Evolutionary conservation across 1,140 invertebrate species (phyloP).

Genomic region (Frieseomelitta varia): DNA sequence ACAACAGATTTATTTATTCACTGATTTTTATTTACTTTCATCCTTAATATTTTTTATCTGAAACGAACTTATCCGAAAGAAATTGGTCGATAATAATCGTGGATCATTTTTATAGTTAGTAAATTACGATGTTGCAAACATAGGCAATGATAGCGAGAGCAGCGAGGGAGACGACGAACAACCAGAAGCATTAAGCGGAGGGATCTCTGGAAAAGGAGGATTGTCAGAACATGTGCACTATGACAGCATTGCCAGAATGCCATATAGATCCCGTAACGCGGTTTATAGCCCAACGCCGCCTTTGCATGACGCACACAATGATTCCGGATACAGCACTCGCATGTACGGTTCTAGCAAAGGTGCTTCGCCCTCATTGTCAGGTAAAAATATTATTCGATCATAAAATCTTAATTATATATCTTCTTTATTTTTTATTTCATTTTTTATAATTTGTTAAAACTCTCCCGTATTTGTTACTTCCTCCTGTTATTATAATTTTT

Average conservation of each 20-base stretch:
- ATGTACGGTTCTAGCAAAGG: constrained; percentile 90
- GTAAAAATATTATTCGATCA: constrained; percentile 69
- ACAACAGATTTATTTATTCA: not conserved
- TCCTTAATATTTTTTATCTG: not conserved
- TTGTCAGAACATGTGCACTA: constrained; percentile 68
- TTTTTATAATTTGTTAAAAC: too few species aligned
- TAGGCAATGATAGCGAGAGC: constrained; percentile 74
- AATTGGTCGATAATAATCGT: not conserved
- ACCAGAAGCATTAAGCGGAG: constrained; percentile 59
- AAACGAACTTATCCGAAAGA: not conserved
- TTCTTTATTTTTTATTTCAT: not conserved
- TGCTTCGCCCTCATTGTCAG: constrained; percentile 88
- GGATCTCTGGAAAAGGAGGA: constrained; percentile 61
- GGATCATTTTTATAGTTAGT: not conserved
- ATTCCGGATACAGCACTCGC: constrained; percentile 90
- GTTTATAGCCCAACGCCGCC: constrained; percentile 79
- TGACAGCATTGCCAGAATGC: constrained; percentile 75
- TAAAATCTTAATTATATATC: not conserved
- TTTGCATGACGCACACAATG: constrained; percentile 86
- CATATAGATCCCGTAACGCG: constrained; percentile 78
- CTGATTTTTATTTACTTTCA: not conserved
- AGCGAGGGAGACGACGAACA: constrained; percentile 74
- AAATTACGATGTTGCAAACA: not conserved
- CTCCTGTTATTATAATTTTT: not conserved
- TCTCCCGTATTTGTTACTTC: not conserved